Percentiles rank a stretch among this genome's conserved stretches.
These are phyloP conservation scores for Batillaria attramentaria DNA, from an alignment of 1,140 invertebrate species.

Conservation along the genomic window DNA sequence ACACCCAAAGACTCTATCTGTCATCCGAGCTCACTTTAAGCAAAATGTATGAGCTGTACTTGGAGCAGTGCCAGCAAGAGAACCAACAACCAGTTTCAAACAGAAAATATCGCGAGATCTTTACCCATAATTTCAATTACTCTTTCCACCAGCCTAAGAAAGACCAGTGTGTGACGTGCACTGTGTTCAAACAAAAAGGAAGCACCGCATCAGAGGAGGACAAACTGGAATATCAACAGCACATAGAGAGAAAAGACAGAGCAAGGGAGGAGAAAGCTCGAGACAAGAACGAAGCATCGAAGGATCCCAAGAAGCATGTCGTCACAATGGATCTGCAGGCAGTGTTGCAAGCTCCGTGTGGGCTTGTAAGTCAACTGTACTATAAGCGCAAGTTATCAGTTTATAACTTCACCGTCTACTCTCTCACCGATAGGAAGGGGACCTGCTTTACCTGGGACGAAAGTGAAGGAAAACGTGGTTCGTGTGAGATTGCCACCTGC, in stretches of 20 bases:
- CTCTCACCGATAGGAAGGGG: slow-evolving; percentile 39
- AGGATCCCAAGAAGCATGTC: background rate
- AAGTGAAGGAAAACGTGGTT: slow-evolving; percentile 44
- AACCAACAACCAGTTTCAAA: background rate
- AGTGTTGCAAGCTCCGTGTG: slow-evolving; percentile 41
- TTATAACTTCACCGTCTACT: slow-evolving; percentile 52
- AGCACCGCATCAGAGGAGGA: background rate
- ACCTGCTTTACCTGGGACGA: slow-evolving; percentile 57
- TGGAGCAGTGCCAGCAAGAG: slow-evolving; percentile 24
- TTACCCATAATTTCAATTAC: slow-evolving; percentile 38
- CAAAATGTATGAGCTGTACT: slow-evolving; percentile 34
- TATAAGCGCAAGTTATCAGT: slow-evolving; percentile 53
- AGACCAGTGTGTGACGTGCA: slow-evolving; percentile 16
- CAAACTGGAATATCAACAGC: slow-evolving; percentile 13
- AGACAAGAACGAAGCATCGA: slow-evolving; percentile 27
- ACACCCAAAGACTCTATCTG: slow-evolving; percentile 25
- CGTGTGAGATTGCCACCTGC: slow-evolving; percentile 39
- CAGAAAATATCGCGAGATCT: slow-evolving; percentile 32
- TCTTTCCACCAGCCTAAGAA: slow-evolving; percentile 37
- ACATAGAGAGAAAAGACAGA: slow-evolving; percentile 31
- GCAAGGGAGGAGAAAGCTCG: slow-evolving; percentile 32
- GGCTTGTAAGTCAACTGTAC: slow-evolving; percentile 50
- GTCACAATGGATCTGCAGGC: slow-evolving; percentile 48
- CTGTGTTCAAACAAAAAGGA: background rate
- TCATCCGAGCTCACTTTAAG: slow-evolving; percentile 10